Evolutionary conservation across 92 coral and sea anemone species (phyloP).

Genomic region (Porites lobata): DNA sequence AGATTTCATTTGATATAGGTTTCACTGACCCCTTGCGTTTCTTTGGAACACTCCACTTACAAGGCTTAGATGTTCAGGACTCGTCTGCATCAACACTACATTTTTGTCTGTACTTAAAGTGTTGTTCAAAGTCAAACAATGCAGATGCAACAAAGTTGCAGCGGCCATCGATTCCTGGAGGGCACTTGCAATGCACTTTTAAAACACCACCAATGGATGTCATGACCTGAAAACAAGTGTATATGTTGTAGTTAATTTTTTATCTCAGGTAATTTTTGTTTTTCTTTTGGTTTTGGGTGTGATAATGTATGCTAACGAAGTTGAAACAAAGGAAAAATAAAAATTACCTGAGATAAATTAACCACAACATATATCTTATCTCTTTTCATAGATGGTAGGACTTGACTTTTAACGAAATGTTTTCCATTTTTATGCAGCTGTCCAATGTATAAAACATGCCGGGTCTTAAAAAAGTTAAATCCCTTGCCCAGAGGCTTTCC

Average conservation of each 20-base stretch:
- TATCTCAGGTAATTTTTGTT: too few relatives aligned
- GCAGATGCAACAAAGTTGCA: slow-evolving; percentile 74
- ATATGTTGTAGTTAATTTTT: slow-evolving; percentile 4
- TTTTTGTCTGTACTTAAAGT: slow-evolving; percentile 42
- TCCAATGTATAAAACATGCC: slow-evolving; percentile 60
- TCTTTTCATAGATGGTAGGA: slow-evolving; percentile 69
- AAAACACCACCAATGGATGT: slow-evolving; percentile 58
- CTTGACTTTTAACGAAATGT: slow-evolving; percentile 72
- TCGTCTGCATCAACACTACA: too few relatives aligned
- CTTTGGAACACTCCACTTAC: slow-evolving; percentile 69
- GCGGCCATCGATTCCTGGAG: slow-evolving; percentile 70
- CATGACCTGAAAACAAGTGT: slow-evolving; percentile 54
- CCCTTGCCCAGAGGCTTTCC: slow-evolving; percentile 72
- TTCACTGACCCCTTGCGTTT: slow-evolving; percentile 44
- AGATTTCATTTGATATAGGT: slow-evolving; percentile 38
- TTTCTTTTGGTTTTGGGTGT: too few relatives aligned
- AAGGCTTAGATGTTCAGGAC: slow-evolving; percentile 72
- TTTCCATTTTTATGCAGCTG: slow-evolving; percentile 63
- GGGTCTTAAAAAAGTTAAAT: slow-evolving; percentile 65
- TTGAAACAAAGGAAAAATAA: too few relatives aligned
- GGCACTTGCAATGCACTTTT: slow-evolving; percentile 68
- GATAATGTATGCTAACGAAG: too few relatives aligned
- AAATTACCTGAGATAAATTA: too few relatives aligned
- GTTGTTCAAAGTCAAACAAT: slow-evolving; percentile 70
- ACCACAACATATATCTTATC: background rate